Conservation (phyloP, 1,140 invertebrate species). For the Rhagoletis pomonella region DNA sequence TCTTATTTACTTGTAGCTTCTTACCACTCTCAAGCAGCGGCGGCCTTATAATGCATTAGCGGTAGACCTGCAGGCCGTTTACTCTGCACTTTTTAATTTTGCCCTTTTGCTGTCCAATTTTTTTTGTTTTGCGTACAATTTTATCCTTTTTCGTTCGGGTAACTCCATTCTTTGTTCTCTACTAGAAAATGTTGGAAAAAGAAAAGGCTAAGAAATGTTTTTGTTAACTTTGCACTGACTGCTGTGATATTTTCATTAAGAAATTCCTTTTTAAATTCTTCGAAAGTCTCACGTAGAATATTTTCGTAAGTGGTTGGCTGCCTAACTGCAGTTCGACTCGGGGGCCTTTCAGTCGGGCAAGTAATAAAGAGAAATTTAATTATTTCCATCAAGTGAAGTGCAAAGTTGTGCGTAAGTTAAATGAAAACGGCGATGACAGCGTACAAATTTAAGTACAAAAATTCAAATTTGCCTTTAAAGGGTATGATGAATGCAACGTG, state of each 20-base stretch:
- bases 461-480: not conserved
- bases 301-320: conserved; percentile 1
- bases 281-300: not conserved
- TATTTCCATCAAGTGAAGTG: conserved; percentile 45
- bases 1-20: not conserved
- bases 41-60: not conserved
- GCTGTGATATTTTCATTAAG: conserved; percentile 52
- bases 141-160: not conserved
- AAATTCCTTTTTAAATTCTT: conserved; percentile 50
- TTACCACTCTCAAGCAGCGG: not conserved
- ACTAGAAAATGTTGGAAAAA: not conserved
- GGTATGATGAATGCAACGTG: not conserved
- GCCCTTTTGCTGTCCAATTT: not conserved
- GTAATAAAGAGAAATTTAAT: conserved; percentile 25
- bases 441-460: not conserved
- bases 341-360: not conserved
- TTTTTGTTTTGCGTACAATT: not conserved
- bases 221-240: conserved; percentile 12
- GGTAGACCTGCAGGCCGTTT: conserved; percentile 8
- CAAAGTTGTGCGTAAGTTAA: conserved; percentile 38
- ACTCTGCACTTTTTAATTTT: not conserved
- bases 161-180: not conserved
- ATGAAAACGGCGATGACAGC: not conserved
- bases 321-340: not conserved
- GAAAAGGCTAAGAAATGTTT: not conserved